Evolutionary conservation across 2,888 invertebrate species (phyloP), one percentile per base, ranked within the genome.

Genomic region (Trileptium ribeirensis): DNA sequence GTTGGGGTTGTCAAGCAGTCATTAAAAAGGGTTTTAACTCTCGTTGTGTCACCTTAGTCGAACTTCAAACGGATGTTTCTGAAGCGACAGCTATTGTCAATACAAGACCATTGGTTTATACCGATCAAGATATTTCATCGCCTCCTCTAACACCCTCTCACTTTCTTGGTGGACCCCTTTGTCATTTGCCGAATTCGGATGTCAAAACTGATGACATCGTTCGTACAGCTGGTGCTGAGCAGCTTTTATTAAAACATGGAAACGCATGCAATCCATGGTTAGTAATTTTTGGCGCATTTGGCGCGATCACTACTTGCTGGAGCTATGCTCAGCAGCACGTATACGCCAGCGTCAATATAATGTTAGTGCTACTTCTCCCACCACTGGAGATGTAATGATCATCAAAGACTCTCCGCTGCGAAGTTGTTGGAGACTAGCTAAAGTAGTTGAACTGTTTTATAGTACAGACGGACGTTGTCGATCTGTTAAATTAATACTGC

Each of bases 1-100:
- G 51, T 51, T 24, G 51, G 51, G 8, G 24, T 51, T 15, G 51
- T 51, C 51, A 51, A 51, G 51, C 51, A 15, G 51, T 24, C 24
- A 8, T 51, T 24, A 51, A 51, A 24, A 51, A 51, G 24, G 24
- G 8, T 51, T 51, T 51, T 24, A 51, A 51, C 51, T 8, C 8
- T 24, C 51, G 51, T 8, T 51, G 51, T 24, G 51, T 51, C 24
- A 15, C 8, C 51, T 24, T 51, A 24, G 51, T 51, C 51, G 51
- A 75, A 36, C 77, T 75, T 3, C 77, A 75, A 38, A 75, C 77
- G n/a, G 39, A 33, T 38, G 38, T 38, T n/a, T n/a, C 39, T 8
- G 77, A 75, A 36, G 77, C n/a, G 34, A 3, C 77, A 15, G 77
- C 77, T 15, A 36, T 75, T 15, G 77, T 75, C 38, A 75, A 38